These are phyloP conservation scores for Nesometra sesokonis DNA, from an alignment of 35 echinoderm and acorn worm species.

Conservation along the genomic window DNA sequence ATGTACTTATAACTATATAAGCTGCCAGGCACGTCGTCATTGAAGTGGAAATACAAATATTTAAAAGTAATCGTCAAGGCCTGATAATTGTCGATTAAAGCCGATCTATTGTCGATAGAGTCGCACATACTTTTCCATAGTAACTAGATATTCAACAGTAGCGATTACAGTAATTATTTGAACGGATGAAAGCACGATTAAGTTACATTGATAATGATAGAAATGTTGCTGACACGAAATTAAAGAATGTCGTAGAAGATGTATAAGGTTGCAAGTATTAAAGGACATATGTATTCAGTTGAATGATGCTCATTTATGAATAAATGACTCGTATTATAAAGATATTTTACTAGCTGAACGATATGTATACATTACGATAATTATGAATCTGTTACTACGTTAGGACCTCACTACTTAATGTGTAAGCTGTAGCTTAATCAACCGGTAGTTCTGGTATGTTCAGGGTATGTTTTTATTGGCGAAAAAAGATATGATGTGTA, in stretches of 20 bases:
- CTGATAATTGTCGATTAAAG: not conserved
- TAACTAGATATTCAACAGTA: not conserved
- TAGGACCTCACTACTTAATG: too few relatives aligned
- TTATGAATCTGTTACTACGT: too few relatives aligned
- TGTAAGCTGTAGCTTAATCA: too few relatives aligned
- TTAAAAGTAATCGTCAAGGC: too few relatives aligned
- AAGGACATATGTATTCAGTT: not conserved
- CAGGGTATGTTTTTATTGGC: too few relatives aligned
- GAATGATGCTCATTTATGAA: not conserved
- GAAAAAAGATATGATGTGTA: too few relatives aligned
- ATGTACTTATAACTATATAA: too few relatives aligned
- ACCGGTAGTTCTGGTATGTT: too few relatives aligned
- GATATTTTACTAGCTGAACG: not conserved
- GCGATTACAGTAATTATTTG: not conserved
- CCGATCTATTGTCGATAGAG: not conserved
- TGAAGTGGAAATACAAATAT: too few relatives aligned
- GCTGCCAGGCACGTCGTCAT: too few relatives aligned
- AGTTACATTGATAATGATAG: not conserved
- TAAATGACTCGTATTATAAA: not conserved
- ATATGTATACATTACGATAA: too few relatives aligned
- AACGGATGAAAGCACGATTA: not conserved
- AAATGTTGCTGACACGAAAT: not conserved
- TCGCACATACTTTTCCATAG: not conserved
- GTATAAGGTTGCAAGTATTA: not conserved
- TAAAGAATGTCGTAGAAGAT: not conserved